Conservation (phyloP, 2,113 vertebrate genomes). For the Hystrix cristata region DNA sequence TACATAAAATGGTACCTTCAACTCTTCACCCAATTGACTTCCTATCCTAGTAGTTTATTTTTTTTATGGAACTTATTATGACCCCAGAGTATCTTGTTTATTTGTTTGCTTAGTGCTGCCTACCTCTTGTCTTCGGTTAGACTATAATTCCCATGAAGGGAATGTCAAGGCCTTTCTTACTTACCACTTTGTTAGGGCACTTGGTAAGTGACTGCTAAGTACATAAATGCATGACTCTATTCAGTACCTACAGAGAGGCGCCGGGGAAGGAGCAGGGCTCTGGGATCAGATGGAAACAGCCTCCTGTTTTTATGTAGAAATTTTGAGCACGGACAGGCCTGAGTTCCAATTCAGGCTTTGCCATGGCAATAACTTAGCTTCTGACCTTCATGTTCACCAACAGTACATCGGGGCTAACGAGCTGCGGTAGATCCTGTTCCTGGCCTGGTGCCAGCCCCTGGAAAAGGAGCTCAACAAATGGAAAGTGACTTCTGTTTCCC, state of each 20-base stretch:
- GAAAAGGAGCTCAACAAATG: neutral
- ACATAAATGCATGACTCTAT: neutral
- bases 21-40: neutral
- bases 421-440: neutral
- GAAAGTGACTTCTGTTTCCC: slow-evolving; percentile 42
- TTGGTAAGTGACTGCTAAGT: neutral
- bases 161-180: neutral
- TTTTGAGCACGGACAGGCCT: neutral
- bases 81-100: neutral
- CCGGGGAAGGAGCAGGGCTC: neutral
- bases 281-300: neutral
- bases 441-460: neutral
- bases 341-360: neutral
- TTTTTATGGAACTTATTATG: neutral
- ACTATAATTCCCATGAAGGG: neutral
- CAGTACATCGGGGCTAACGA: neutral
- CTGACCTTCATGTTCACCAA: neutral
- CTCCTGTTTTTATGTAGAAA: neutral
- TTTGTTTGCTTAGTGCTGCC: neutral
- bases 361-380: neutral
- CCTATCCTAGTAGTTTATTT: neutral
- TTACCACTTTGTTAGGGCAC: neutral
- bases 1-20: neutral
- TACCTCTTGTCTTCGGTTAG: neutral
- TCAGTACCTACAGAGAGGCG: neutral